These are phyloP conservation scores for Pristiophorus japonicus DNA, from an alignment of 2,113 vertebrate genomes.

Conservation along the genomic window DNA sequence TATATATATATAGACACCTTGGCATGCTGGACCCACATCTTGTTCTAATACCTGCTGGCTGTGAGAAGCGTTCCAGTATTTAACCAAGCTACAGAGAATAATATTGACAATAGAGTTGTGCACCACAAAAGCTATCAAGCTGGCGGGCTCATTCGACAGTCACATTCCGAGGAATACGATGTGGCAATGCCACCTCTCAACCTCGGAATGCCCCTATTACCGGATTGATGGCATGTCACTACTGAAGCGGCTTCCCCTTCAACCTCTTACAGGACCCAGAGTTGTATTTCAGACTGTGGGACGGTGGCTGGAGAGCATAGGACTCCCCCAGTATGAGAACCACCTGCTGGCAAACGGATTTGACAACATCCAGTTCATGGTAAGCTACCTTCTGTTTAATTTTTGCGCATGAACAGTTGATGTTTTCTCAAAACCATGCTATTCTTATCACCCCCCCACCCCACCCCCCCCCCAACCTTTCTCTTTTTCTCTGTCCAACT, in stretches of 20 bases:
- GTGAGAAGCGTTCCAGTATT: conserved; percentile 27
- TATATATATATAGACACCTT: not conserved
- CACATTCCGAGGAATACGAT: conserved; percentile 94
- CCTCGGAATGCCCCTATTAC: conserved; percentile 97
- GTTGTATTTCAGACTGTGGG: conserved; percentile 93
- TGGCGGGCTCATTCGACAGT: conserved; percentile 97
- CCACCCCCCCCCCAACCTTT: conserved; percentile 43
- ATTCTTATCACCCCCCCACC: conserved; percentile 50
- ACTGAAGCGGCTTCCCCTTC: conserved; percentile 95
- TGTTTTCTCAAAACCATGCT: conserved; percentile 52
- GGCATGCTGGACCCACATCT: conserved; percentile 32
- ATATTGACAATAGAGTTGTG: conserved; percentile 1
- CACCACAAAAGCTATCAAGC: conserved; percentile 68
- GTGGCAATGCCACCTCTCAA: conserved; percentile 99
- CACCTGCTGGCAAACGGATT: conserved; percentile 98
- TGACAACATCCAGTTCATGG: conserved; percentile 97
- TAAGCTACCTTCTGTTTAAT: conserved; percentile 66
- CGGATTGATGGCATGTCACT: conserved; percentile 95
- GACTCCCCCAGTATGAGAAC: conserved; percentile 97
- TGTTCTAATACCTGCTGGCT: conserved; percentile 30
- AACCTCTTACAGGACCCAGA: conserved; percentile 95
- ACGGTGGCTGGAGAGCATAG: conserved; percentile 97
- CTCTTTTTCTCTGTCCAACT: conserved; percentile 40
- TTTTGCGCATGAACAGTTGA: conserved; percentile 57
- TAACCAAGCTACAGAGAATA: conserved; percentile 33